Base-by-base conservation (phyloP, 1,140 invertebrate genomes). In the Himalopsyche phryganea region DNA sequence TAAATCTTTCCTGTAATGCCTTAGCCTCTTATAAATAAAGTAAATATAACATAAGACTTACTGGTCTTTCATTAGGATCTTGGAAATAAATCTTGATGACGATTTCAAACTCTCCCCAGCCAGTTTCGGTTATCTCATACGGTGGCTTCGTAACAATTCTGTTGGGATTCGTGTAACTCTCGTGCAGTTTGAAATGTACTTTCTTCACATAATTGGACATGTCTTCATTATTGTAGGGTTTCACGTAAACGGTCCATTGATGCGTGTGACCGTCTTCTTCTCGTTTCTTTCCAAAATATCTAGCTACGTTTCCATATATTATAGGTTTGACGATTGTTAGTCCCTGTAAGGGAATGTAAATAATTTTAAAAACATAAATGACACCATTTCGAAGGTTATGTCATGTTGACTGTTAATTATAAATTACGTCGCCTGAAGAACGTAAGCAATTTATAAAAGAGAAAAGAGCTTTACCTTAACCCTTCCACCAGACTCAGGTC, bases 91-190 rank as follows among this genome's bases (percentile, higher is more conserved):
- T 94, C 74, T 98, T 98, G 15, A 99, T 98, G 19, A 94, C 89
- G 65, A 99, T 91, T 77, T 99, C 98, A 79, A 99, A 99, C 79
- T 99, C 98, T 67, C 98, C 98, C 97, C 98, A 99, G 1, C 97
- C 98, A 47, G 97, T 99, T 79, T 99, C 98, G 0, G 89, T 94
- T 0, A 99, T 85, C 81, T 98, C 95, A 73, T 97, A 99, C 0
- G 97, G 97, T 2, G 95, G 94, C 71, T 96, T 95, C 0, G 89
- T 89, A 0, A 98, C 80, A 61, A 98, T 88, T 69, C 96, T 80
- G 71, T 94, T 97, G 6, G 89, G 90, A 76, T 98, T 98, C 1
- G 91, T 84, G 71, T 98, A 99, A 75, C 94, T 98, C 72, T 98
- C 96, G 69, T 98, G 96, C 1, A 99, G 75, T 76, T 98, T 98